These are phyloP conservation scores for Chlorospingus flavigularis DNA, from an alignment of 2,797 vertebrate genomes.

Conservation along the genomic window DNA sequence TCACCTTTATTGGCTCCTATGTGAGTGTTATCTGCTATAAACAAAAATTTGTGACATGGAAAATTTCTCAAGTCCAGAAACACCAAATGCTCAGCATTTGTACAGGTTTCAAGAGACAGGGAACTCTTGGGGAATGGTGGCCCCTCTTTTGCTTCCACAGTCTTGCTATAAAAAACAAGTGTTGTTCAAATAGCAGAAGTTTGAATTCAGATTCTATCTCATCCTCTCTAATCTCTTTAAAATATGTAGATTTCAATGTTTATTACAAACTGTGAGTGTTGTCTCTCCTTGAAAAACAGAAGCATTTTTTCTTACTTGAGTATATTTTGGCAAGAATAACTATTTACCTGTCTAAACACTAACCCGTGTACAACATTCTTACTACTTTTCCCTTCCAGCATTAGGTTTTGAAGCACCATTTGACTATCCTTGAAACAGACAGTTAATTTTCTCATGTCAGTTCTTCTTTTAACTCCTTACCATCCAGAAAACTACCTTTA, in stretches of 20 bases:
- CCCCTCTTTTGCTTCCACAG: not conserved
- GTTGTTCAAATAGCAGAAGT: fast-evolving
- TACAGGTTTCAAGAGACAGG: not conserved
- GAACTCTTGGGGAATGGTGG: not conserved
- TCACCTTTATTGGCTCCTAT: not conserved
- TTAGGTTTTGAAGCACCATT: constrained; percentile 6
- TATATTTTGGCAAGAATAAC: not conserved
- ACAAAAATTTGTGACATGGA: not conserved
- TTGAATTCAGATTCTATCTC: not conserved
- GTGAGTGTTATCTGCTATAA: not conserved
- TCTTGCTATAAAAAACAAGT: not conserved
- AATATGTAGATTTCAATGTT: not conserved
- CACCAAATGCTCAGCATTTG: not conserved
- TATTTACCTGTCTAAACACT: not conserved
- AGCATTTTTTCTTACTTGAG: not conserved
- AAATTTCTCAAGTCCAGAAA: not conserved
- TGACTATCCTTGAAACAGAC: constrained; percentile 40
- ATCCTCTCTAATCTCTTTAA: not conserved
- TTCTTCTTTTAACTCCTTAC: constrained; percentile 49
- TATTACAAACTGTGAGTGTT: not conserved
- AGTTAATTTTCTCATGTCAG: constrained; percentile 57
- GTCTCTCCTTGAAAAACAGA: not conserved
- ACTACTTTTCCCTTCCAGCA: not conserved
- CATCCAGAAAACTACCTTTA: constrained; percentile 40
- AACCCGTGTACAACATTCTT: not conserved